These are phyloP conservation scores for Thripadectes ignobilis DNA, from an alignment of 2,797 vertebrate genomes.

Conservation along the genomic window DNA sequence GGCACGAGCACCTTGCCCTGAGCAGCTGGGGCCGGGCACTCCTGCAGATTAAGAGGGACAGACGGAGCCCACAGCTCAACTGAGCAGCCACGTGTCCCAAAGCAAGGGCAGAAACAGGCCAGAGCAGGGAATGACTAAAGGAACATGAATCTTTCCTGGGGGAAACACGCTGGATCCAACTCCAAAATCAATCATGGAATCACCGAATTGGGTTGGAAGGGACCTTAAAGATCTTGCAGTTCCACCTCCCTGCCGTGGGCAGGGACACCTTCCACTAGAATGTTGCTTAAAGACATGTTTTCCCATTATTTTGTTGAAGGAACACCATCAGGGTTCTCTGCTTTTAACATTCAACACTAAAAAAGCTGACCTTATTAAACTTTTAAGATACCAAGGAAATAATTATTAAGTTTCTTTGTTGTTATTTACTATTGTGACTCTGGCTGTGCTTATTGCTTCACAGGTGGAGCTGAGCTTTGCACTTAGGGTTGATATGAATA, in stretches of 20 bases:
- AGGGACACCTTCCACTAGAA: not conserved
- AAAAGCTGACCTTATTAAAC: not conserved
- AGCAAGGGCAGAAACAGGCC: not conserved
- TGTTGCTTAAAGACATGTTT: not conserved
- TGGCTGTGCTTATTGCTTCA: not conserved
- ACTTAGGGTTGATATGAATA: not conserved
- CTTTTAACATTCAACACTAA: not conserved
- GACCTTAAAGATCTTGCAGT: not conserved
- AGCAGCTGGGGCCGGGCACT: conserved; percentile 13
- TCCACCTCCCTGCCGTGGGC: not conserved
- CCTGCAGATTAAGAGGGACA: not conserved
- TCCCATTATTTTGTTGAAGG: not conserved
- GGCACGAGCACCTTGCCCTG: not conserved
- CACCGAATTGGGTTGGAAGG: not conserved
- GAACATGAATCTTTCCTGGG: not conserved
- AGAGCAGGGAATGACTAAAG: not conserved
- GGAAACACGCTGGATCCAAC: not conserved
- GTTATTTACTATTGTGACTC: not conserved
- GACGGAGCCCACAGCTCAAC: not conserved
- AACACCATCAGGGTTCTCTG: not conserved
- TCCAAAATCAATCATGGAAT: not conserved
- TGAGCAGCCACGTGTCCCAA: not conserved
- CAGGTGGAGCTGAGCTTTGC: not conserved
- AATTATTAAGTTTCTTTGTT: not conserved
- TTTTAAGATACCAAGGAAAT: not conserved